A percentile compares a stretch with the other conserved stretches of the same genome.
Conservation (phyloP, 2,888 invertebrate species). For the Hirtodrosophila trivittata region DNA sequence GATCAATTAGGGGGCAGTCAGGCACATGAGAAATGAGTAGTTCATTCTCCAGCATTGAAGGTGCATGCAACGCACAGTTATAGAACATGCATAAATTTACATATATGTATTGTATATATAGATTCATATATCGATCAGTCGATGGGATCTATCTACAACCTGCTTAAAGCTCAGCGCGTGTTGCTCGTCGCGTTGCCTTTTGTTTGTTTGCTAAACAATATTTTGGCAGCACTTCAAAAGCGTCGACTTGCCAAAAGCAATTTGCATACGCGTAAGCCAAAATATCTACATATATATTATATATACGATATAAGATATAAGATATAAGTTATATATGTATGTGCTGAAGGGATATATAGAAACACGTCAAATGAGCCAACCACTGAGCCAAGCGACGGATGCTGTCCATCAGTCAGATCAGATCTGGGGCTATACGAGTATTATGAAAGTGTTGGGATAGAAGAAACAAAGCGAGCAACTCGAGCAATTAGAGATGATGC, state of each 20-base stretch:
- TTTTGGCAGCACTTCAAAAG: conserved; percentile 75
- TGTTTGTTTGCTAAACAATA: conserved; percentile 75
- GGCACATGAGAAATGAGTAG: conserved; percentile 64
- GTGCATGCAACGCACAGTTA: conserved; percentile 35
- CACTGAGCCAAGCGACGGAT: conserved; percentile 29
- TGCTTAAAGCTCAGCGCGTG: conserved; percentile 55
- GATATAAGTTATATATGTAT: neutral
- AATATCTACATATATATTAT: conserved; percentile 27
- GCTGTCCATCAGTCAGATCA: conserved; percentile 56
- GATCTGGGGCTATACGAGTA: conserved; percentile 8
- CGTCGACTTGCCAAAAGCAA: conserved; percentile 71
- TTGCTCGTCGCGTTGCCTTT: conserved; percentile 40
- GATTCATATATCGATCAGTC: conserved; percentile 12
- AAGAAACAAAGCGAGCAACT: conserved; percentile 16
- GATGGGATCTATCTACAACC: conserved; percentile 12
- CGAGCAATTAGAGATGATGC: conserved; percentile 58
- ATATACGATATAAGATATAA: conserved; percentile 10
- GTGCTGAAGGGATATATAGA: conserved; percentile 2
- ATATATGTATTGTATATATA: conserved; percentile 8
- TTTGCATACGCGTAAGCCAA: conserved; percentile 57
- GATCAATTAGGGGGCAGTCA: conserved; percentile 63
- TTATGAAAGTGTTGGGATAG: conserved; percentile 40
- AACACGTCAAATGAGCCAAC: conserved; percentile 41
- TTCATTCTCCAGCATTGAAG: conserved; percentile 35
- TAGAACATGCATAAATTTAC: conserved; percentile 5